Conservation (phyloP, 92 coral and sea anemone species). For the Blastomussa wellsi region DNA sequence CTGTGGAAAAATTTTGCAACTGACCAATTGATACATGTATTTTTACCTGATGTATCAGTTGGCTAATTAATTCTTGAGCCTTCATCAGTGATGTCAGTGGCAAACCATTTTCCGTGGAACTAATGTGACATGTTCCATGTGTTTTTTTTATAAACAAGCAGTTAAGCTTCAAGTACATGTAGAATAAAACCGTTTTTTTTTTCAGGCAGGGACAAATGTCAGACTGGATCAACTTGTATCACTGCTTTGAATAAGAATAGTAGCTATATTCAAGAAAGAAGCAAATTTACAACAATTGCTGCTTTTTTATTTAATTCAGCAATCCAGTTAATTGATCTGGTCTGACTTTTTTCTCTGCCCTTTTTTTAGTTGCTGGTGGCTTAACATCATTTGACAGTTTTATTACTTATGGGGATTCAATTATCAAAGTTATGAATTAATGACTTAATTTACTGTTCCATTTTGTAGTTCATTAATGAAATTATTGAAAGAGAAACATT, state of each 20-base stretch:
- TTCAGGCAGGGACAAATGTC: background rate
- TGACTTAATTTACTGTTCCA: background rate
- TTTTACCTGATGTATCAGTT: no score
- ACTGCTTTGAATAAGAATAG: no score
- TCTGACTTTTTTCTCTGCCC: no score
- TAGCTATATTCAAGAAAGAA: no score
- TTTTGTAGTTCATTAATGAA: slow-evolving; percentile 30
- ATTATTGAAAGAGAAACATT: slow-evolving; percentile 45
- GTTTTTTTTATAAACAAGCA: background rate
- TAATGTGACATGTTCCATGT: background rate
- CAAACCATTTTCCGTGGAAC: background rate
- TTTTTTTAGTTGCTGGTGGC: background rate
- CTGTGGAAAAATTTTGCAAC: background rate
- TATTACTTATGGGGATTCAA: background rate
- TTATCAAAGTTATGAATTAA: background rate
- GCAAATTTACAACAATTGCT: no score
- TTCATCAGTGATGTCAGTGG: background rate
- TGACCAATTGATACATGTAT: no score
- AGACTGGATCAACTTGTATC: background rate
- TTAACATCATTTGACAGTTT: background rate
- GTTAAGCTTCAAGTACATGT: background rate
- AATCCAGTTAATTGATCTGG: no score
- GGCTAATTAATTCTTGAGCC: background rate
- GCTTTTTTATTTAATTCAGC: no score
- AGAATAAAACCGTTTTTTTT: background rate